A percentile compares a stretch with the other conserved stretches of the same genome.
These are phyloP conservation scores for Linurgus olivaceus DNA, from an alignment of 2,797 vertebrate species.

Conservation along the genomic window DNA sequence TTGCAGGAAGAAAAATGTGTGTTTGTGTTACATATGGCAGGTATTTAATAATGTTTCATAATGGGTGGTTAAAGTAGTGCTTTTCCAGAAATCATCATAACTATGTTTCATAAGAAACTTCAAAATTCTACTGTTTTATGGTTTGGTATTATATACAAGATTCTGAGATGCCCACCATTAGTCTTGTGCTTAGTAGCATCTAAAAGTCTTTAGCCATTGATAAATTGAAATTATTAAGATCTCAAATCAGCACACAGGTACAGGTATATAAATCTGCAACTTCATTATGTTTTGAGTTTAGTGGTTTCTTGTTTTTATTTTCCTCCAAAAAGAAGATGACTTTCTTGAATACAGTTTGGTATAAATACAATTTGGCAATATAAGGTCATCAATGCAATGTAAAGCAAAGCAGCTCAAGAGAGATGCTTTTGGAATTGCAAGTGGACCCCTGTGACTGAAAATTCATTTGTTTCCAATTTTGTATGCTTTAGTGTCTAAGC, in stretches of 20 bases:
- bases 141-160: not conserved
- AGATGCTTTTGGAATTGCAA: not conserved
- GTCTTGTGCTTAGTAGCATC: not conserved
- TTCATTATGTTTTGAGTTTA: not conserved
- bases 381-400: not conserved
- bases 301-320: not conserved
- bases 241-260: not conserved
- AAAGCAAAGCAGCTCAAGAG: not conserved
- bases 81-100: not conserved
- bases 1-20: not conserved
- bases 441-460: not conserved
- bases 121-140: not conserved
- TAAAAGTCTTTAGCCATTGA: not conserved
- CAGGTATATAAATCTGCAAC: not conserved
- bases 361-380: not conserved
- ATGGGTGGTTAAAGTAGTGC: not conserved
- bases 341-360: not conserved
- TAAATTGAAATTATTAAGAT: not conserved
- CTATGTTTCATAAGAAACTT: not conserved
- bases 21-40: not conserved
- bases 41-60: not conserved
- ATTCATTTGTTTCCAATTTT: constrained; percentile 10
- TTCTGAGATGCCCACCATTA: not conserved
- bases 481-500: not conserved
- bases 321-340: not conserved